These are phyloP conservation scores for Barypeithes pellucidus DNA, from an alignment of 2,888 invertebrate genomes.

Conservation along the genomic window DNA sequence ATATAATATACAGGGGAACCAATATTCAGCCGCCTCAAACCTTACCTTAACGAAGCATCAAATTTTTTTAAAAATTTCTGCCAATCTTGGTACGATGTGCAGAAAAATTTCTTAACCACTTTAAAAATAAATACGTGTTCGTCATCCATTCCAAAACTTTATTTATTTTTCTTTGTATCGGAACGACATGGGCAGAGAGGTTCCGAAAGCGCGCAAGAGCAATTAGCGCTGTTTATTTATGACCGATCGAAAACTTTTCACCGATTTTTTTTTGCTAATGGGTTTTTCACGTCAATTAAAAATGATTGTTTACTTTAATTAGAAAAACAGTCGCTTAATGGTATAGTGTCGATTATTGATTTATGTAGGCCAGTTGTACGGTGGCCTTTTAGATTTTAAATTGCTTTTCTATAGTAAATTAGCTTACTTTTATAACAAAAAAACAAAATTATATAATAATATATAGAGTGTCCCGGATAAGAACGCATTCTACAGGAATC, in stretches of 20 bases:
- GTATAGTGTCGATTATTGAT: slow-evolving; percentile 36
- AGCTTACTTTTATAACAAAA: too few relatives aligned
- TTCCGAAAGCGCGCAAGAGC: slow-evolving; percentile 1
- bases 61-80: too few relatives aligned
- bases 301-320: slow-evolving; percentile 38
- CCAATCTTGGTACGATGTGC: too few relatives aligned
- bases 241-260: slow-evolving; percentile 32
- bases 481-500: too few relatives aligned
- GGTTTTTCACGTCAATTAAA: slow-evolving; percentile 40
- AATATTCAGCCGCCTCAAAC: too few relatives aligned
- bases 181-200: slow-evolving; percentile 3
- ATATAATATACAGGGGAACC: too few relatives aligned
- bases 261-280: slow-evolving; percentile 35
- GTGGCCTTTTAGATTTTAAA: background rate
- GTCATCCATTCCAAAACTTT: background rate
- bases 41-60: too few relatives aligned
- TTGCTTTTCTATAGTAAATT: too few relatives aligned
- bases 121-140: background rate
- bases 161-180: slow-evolving; percentile 16
- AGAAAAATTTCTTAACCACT: too few relatives aligned
- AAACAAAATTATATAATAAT: too few relatives aligned
- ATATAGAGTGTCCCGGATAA: too few relatives aligned
- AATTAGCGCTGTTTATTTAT: slow-evolving; percentile 39
- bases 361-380: background rate
- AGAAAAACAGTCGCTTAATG: slow-evolving; percentile 35